Evolutionary conservation across 2,113 vertebrate genomes (phyloP), one percentile per base, ranked within the genome.

Genomic region (Tenrec ecaudatus): DNA sequence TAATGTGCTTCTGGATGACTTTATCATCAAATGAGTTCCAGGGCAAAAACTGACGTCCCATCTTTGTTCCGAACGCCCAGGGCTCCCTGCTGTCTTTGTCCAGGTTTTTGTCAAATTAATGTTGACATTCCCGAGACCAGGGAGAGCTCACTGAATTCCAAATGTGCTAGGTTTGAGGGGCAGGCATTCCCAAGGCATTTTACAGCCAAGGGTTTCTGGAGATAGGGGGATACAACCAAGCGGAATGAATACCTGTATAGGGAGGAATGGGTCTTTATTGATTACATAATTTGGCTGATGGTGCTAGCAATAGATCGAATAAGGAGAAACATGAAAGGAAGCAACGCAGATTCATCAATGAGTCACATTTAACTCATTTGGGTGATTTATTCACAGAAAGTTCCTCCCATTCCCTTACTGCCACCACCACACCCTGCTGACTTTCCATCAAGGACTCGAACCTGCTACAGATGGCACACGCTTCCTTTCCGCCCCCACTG

Each of bases 91-190:
- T 86, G 88, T 73, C 88, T 53, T 96, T 76, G 68, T 2, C 3
- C 43, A 82, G 77, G 89, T 87, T 95, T 94, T 43, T 91, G 93
- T 90, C 75, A 96, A 95, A 95, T 96, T 82, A 93, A 95, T 62
- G 91, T 62, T 96, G 96, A 94, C 90, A 94, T 88, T 43, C 40
- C 31, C 66, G 73, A 78, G 82, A 81, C 79, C 95, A 92, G 31
- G 73, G 78, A 90, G 14, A 86, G 94, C 83, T 94, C 11, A 0
- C 75, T 90, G 91, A 89, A 93, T 95, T 89, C 85, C 91, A 82
- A 66, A 84, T 53, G 71, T 43, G n/a, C 76, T 29, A 64, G 27
- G 93, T 33, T n/a, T 23, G 75, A 75, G 77, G 84, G 36, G 27
- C 25, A 85, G 82, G 64, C 79, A 94, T 69, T 93, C 88, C 91